Evolutionary conservation across 2,113 vertebrate genomes (phyloP).

Genomic region (Acanthochromis polyacanthus): DNA sequence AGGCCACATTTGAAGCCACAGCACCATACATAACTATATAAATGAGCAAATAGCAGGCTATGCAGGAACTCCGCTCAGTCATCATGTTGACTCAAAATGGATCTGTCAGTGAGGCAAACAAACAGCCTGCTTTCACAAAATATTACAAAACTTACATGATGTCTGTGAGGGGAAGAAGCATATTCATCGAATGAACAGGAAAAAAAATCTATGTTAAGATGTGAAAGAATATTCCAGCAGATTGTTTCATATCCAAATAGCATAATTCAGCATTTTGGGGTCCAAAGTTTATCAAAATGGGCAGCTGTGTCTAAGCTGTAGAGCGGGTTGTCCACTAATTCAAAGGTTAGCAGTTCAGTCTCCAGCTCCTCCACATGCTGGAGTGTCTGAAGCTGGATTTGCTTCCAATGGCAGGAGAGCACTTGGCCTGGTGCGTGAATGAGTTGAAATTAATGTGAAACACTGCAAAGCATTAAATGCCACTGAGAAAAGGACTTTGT

Average conservation of each 20-base stretch:
- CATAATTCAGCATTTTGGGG: background rate
- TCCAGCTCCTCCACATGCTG: too few relatives aligned
- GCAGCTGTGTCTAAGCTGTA: too few relatives aligned
- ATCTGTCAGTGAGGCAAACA: conserved; percentile 10
- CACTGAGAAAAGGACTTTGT: too few relatives aligned
- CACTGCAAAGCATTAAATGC: too few relatives aligned
- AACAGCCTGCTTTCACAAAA: conserved; percentile 3
- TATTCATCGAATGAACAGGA: background rate
- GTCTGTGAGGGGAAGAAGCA: background rate
- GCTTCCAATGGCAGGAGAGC: too few relatives aligned
- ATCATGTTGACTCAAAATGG: conserved; percentile 13
- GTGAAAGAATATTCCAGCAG: background rate
- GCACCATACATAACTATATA: background rate
- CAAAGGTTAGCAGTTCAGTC: too few relatives aligned
- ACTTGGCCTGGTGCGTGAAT: too few relatives aligned
- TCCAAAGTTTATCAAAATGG: background rate
- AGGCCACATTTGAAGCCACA: conserved; percentile 21
- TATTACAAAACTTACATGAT: background rate
- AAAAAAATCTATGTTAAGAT: background rate
- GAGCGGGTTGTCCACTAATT: too few relatives aligned
- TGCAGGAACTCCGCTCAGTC: conserved; percentile 7
- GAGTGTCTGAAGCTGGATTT: background rate
- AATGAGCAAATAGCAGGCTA: conserved; percentile 22
- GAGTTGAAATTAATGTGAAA: too few relatives aligned
- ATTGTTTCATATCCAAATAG: background rate